Conservation (phyloP, 1,140 invertebrate species). For the Vanessa atalanta region DNA sequence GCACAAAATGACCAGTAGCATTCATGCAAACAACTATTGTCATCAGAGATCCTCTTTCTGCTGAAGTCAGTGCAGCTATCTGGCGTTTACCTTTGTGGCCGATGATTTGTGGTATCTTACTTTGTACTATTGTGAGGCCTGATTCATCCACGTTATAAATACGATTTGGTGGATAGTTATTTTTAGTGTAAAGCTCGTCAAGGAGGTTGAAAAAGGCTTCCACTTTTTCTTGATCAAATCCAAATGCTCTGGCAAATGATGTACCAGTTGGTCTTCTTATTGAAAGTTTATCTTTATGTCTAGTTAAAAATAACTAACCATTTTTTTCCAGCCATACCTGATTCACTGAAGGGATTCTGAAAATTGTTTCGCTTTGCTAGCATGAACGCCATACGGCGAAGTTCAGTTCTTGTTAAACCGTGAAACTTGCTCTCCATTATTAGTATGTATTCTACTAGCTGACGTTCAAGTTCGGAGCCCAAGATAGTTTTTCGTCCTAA, state of each 20-base stretch:
- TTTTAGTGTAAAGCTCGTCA: constrained; percentile 45
- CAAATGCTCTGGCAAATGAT: constrained; percentile 30
- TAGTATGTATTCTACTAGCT: constrained; percentile 25
- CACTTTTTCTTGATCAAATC: constrained; percentile 44
- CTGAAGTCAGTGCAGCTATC: constrained; percentile 50
- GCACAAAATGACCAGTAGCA: constrained; percentile 55
- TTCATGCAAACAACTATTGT: constrained; percentile 51
- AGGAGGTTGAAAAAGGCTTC: constrained; percentile 57
- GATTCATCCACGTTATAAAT: constrained; percentile 68
- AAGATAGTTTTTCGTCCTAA: constrained; percentile 24
- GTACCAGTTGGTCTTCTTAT: constrained; percentile 53
- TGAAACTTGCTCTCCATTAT: constrained; percentile 26
- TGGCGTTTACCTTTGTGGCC: constrained; percentile 53
- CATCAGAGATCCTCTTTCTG: constrained; percentile 49
- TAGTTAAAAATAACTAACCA: constrained; percentile 34
- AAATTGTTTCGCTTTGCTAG: constrained; percentile 29
- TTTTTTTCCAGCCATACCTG: constrained; percentile 28
- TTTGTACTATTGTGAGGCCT: constrained; percentile 54
- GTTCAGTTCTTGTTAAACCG: constrained; percentile 25
- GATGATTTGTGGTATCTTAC: constrained; percentile 50
- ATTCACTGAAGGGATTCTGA: constrained; percentile 29
- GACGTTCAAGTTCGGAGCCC: neutral
- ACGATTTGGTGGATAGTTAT: constrained; percentile 46
- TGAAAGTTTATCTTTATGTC: constrained; percentile 47
- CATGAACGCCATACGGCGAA: constrained; percentile 30